These are phyloP conservation scores for Planiliza haematocheilus DNA, from an alignment of 2,113 vertebrate genomes.

Conservation along the genomic window DNA sequence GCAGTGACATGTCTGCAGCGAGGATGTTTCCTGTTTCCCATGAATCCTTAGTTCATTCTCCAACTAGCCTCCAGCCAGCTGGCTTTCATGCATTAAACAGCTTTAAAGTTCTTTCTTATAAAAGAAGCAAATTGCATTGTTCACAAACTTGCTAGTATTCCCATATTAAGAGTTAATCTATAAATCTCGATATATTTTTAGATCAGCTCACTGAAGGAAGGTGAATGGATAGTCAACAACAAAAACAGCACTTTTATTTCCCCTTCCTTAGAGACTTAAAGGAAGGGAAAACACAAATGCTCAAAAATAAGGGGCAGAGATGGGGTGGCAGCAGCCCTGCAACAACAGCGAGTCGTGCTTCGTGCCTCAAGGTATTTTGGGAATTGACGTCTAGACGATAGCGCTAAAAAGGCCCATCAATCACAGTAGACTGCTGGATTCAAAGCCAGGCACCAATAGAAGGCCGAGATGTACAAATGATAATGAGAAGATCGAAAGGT, in stretches of 20 bases:
- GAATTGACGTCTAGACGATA: slow-evolving; percentile 69
- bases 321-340: slow-evolving; percentile 18
- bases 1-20: slow-evolving; percentile 43
- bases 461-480: slow-evolving; percentile 27
- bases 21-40: slow-evolving; percentile 70
- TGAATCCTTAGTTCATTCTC: slow-evolving; percentile 47
- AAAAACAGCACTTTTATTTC: background rate
- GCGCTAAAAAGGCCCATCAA: slow-evolving; percentile 64
- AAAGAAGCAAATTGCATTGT: background rate
- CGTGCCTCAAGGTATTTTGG: slow-evolving; percentile 62
- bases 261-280: slow-evolving; percentile 9
- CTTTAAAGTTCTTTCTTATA: background rate
- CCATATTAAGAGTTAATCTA: background rate
- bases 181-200: background rate
- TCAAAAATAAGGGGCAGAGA: background rate
- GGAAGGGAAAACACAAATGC: slow-evolving; percentile 20
- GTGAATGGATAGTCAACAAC: background rate
- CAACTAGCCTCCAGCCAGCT: slow-evolving; percentile 37
- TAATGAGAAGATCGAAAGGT: background rate
- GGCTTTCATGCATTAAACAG: slow-evolving; percentile 18
- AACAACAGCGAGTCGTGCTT: slow-evolving; percentile 57
- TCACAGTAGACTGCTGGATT: slow-evolving; percentile 48
- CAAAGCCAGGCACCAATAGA: slow-evolving; percentile 1
- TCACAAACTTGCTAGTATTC: slow-evolving; percentile 5
- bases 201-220: background rate